A percentile compares a stretch with the other conserved stretches of the same genome.
Evolutionary conservation across 2,113 vertebrate species (phyloP).

Genomic region (Leiothrix lutea): DNA sequence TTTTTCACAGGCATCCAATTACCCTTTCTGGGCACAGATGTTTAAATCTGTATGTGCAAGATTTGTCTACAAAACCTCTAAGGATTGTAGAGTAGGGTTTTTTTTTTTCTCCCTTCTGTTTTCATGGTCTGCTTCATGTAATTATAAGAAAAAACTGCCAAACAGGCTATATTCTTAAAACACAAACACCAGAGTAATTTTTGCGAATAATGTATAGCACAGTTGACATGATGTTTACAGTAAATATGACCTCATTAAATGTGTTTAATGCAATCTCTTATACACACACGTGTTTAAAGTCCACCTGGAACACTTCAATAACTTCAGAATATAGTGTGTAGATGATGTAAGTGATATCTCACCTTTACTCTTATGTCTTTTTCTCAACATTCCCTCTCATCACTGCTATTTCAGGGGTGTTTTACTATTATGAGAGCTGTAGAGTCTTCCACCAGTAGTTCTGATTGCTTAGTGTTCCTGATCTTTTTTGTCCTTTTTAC

Average conservation of each 20-base stretch:
- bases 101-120: not conserved
- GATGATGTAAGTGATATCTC: not conserved
- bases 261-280: not conserved
- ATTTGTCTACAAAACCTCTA: not conserved
- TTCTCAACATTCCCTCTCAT: not conserved
- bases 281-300: not conserved
- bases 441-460: not conserved
- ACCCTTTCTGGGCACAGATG: not conserved
- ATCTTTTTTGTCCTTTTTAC: not conserved
- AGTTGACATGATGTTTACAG: not conserved
- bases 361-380: not conserved
- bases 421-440: not conserved
- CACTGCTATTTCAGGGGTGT: not conserved
- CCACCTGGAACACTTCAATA: not conserved
- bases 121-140: not conserved
- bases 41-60: not conserved
- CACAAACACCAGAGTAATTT: not conserved
- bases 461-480: not conserved
- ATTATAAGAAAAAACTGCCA: not conserved
- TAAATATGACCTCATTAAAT: not conserved
- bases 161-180: not conserved
- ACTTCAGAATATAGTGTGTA: not conserved
- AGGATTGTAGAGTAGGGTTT: not conserved
- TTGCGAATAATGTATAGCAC: not conserved
- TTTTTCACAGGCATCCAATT: not conserved